These are phyloP conservation scores for Bubo bubo DNA, from an alignment of 2,113 vertebrate species.

Conservation along the genomic window DNA sequence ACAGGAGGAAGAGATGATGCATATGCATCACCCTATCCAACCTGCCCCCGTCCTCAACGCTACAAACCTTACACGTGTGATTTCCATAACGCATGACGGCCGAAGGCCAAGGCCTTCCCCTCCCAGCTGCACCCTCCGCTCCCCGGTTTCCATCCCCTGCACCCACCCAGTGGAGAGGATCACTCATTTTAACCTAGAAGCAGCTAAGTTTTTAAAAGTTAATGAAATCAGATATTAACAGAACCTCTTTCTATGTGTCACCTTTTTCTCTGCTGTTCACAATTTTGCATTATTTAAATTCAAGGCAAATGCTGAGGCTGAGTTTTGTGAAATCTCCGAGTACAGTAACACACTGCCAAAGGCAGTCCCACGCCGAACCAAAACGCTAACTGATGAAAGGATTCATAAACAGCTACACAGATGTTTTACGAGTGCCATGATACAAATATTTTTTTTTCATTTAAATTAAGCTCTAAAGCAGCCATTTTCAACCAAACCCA, in stretches of 20 bases:
- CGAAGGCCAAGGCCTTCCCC: neutral
- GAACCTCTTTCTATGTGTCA: neutral
- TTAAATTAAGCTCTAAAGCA: neutral
- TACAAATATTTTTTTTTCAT: neutral
- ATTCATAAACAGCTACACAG: neutral
- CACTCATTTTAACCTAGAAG: neutral
- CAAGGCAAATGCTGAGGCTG: neutral
- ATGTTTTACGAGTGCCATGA: too few relatives aligned
- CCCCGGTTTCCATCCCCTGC: neutral
- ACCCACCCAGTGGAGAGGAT: neutral
- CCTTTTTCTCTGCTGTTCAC: neutral
- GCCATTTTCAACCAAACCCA: neutral
- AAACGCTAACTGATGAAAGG: too few relatives aligned
- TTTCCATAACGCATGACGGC: accelerated
- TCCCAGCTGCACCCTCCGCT: neutral
- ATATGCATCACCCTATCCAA: accelerated
- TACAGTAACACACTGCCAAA: neutral
- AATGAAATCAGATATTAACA: neutral
- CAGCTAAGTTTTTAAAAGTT: neutral
- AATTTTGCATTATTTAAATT: neutral
- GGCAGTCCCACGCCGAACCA: neutral
- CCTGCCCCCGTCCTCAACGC: neutral
- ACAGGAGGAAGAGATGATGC: accelerated
- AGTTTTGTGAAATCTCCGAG: neutral
- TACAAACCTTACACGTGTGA: too few relatives aligned